Evolutionary conservation across 30 jellyfish, hydroid and myxozoan species (phyloP).

Genomic region (Clytia hemisphaerica): DNA sequence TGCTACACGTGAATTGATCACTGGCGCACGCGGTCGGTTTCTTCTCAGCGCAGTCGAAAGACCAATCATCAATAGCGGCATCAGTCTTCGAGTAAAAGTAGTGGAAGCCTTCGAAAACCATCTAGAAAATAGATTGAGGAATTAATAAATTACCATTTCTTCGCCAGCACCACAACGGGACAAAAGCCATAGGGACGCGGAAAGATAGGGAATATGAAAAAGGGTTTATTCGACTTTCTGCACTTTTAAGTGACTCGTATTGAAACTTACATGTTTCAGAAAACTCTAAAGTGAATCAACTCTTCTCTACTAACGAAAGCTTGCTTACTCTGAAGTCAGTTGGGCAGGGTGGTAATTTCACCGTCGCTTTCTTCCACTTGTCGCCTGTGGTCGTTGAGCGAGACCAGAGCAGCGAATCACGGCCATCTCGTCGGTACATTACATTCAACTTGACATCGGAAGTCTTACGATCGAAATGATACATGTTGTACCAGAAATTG

Average conservation of each 20-base stretch:
- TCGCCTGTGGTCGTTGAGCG: slow-evolving; percentile 61
- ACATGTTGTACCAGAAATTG: slow-evolving; percentile 96
- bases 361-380: slow-evolving; percentile 73
- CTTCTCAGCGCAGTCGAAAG: slow-evolving; percentile 78
- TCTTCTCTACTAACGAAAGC: slow-evolving; percentile 6
- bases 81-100: slow-evolving; percentile 77
- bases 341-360: slow-evolving; percentile 80
- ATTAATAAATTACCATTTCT: too few species aligned
- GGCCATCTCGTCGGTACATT: slow-evolving; percentile 64
- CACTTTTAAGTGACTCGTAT: neutral
- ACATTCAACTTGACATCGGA: slow-evolving; percentile 58
- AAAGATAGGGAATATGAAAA: slow-evolving; percentile 11
- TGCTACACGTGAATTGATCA: slow-evolving; percentile 65
- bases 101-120: slow-evolving; percentile 84
- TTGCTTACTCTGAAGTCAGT: slow-evolving; percentile 79
- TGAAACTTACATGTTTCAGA: slow-evolving; percentile 28
- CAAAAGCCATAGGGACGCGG: too few species aligned
- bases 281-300: slow-evolving; percentile 49
- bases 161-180: too few species aligned
- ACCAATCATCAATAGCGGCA: slow-evolving; percentile 94
- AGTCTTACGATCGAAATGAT: slow-evolving; percentile 47
- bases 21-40: slow-evolving; percentile 71
- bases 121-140: slow-evolving; percentile 31
- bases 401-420: slow-evolving; percentile 82
- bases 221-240: slow-evolving; percentile 20